Evolutionary conservation across 2,797 vertebrate species (phyloP), one percentile per base, ranked within the genome.

Genomic region (Dallia pectoralis): DNA sequence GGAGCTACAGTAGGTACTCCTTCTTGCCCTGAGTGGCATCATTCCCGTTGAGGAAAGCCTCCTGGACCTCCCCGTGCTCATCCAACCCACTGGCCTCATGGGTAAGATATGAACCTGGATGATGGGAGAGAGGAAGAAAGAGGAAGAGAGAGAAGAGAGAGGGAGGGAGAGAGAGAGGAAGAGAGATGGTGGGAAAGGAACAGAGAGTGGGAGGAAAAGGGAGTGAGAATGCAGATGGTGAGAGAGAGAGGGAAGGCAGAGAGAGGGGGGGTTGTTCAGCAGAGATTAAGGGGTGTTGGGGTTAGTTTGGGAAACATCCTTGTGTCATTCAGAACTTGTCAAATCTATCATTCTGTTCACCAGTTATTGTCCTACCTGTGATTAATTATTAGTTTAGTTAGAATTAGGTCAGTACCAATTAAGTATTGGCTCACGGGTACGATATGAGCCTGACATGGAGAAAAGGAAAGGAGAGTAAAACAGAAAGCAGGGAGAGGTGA

Each of bases 61-160:
- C 96, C 78, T 96, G 94, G 73, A 96, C 96, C 87, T 97, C 96
- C 2, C 96, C 96, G 29, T 97, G 96, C 79, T 97, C 96, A 51
- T 97, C 96, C 88, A 97, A 89, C 33, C 96, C 96, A 61, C 96
- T 97, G 82, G 96, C 96, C 90, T 97, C 96, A 32, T 97, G 96
- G 81, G 96, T 97, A 87, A 96, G 93, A 89, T 97, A 97, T 74
- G 96, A 97, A 79, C 96, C 96, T 97, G 83, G 1, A 78, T 62
- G 44, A 70, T 33, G 71, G 64, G 40, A 66, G 61, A 63, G 15
- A 49, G 36, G 0, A 2, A 30, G 11, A 29, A 15, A 69, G 27
- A 78, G 40, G 81, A 66, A 72, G 19, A 79, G 59, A 75, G 29
- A 51, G 27, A 79, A 84, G 27, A 32, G 25, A 80, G 81, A 76